Base-by-base conservation (phyloP, 35 echinoderm and acorn worm species). In the Eucidaris tribuloides region DNA sequence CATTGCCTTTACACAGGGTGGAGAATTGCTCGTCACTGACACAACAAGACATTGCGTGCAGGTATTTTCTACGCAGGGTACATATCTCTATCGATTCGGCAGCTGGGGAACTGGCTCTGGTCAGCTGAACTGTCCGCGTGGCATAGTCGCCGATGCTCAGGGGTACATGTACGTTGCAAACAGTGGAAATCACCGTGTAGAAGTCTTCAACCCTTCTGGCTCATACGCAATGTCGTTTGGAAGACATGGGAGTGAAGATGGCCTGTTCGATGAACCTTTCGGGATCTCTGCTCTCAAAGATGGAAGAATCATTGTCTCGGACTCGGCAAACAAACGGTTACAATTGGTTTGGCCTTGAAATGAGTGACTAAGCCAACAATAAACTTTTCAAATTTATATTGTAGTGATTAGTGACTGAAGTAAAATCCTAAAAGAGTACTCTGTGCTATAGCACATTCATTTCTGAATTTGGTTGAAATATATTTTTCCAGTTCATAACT, bases 191-290 rank as follows among this genome's bases (percentile, higher is more conserved):
- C 90, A 99, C 71, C 88, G 96, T 25, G 45, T 99, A 22, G 91
- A 99, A 48, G 84, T 93, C 5, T 99, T 90, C 80, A 90, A 92
- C 60, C 91, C 96, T 3, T 99, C 96, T 3, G 96, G 96, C 14
- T 93, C 96, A 15, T 93, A 84, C 71, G 85, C 87, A 7, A 61
- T 70, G 1, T 79, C 74, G 57, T 66, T 93, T 24, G 96, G 96
- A 25, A 88, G 78, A 43, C 90, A 93, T 70, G 96, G 96, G 44
- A 60, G 45, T 35, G 96, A 89, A 31, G 43, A 87, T 17, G 86
- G 96, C n/a, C 87, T 87, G 59, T 89, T 99, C 86, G 90, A 99
- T 87, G 96, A 92, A 72, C 87, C 90, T 48, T 52, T 90, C 22
- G 96, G 96, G 14, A 48, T 99, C 25, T 79, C 86, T 4, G 58